These are phyloP conservation scores for Campoplex capitator DNA, from an alignment of 2,888 invertebrate genomes.

Conservation along the genomic window DNA sequence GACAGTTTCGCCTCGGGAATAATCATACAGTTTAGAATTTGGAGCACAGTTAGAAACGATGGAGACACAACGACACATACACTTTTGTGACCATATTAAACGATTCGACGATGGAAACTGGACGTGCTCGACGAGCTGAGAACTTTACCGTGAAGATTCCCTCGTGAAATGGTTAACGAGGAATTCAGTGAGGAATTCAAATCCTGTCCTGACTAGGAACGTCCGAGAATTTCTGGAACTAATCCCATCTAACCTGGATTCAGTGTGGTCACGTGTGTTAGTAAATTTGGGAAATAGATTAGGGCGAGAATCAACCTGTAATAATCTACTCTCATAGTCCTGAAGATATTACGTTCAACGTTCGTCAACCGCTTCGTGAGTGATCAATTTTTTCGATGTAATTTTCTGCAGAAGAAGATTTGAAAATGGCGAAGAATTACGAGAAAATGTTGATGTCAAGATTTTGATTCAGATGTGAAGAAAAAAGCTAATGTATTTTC, in stretches of 20 bases:
- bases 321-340: not conserved
- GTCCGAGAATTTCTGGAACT: slow-evolving; percentile 74
- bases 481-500: too few relatives aligned
- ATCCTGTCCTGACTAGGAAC: slow-evolving; percentile 67
- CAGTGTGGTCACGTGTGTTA: slow-evolving; percentile 3
- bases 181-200: slow-evolving; percentile 75
- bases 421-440: not conserved
- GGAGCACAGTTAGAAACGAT: slow-evolving; percentile 34
- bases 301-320: not conserved
- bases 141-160: slow-evolving; percentile 43
- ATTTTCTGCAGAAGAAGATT: not conserved
- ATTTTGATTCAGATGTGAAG: too few relatives aligned
- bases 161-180: slow-evolving; percentile 45
- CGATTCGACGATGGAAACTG: slow-evolving; percentile 1
- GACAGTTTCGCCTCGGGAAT: slow-evolving; percentile 42
- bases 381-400: not conserved
- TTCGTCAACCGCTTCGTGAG: not conserved
- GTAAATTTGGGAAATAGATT: slow-evolving; percentile 32
- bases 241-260: slow-evolving; percentile 19
- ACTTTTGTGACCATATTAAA: slow-evolving; percentile 21
- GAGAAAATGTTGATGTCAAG: not conserved
- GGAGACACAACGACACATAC: not conserved
- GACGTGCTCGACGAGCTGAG: slow-evolving; percentile 10
- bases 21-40: slow-evolving; percentile 21
- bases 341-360: not conserved